Evolutionary conservation across 1,140 invertebrate genomes (phyloP).

Genomic region (Pseudomyrmex sp.): DNA sequence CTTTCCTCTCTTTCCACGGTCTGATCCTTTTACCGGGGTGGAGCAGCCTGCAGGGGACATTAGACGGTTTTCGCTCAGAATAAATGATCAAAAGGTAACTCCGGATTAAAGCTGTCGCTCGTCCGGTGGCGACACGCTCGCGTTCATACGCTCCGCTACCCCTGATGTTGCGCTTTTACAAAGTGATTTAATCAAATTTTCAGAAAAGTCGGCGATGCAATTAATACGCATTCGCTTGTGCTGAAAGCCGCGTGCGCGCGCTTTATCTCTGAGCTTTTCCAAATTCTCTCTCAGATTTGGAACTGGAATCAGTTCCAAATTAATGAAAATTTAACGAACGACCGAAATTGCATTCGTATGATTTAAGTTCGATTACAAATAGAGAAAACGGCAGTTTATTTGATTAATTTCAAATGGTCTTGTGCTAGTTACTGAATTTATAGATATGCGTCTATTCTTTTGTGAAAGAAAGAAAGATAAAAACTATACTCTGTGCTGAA

Average conservation of each 20-base stretch:
- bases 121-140: slow-evolving; percentile 4
- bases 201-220: slow-evolving; percentile 31
- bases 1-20: not conserved
- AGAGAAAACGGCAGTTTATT: not conserved
- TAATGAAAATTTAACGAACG: not conserved
- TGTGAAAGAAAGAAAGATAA: too few species aligned
- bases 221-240: slow-evolving; percentile 29
- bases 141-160: slow-evolving; percentile 9
- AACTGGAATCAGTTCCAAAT: not conserved
- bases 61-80: slow-evolving; percentile 64
- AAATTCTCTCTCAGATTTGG: slow-evolving; percentile 14
- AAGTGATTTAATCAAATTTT: slow-evolving; percentile 44
- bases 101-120: slow-evolving; percentile 37
- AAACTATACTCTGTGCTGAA: not conserved
- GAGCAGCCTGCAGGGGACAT: slow-evolving; percentile 40
- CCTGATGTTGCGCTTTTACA: slow-evolving; percentile 36
- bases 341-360: not conserved
- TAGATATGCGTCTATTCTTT: too few species aligned
- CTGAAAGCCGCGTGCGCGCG: not conserved
- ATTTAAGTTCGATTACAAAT: slow-evolving; percentile 13
- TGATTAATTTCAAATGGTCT: not conserved
- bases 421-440: not conserved
- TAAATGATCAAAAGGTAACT: slow-evolving; percentile 69
- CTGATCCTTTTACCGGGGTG: slow-evolving; percentile 28
- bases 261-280: not conserved